phyloP scores from a whole-genome alignment of 2,113 vertebrate genomes.

The Embiotoca jacksoni region DNA sequence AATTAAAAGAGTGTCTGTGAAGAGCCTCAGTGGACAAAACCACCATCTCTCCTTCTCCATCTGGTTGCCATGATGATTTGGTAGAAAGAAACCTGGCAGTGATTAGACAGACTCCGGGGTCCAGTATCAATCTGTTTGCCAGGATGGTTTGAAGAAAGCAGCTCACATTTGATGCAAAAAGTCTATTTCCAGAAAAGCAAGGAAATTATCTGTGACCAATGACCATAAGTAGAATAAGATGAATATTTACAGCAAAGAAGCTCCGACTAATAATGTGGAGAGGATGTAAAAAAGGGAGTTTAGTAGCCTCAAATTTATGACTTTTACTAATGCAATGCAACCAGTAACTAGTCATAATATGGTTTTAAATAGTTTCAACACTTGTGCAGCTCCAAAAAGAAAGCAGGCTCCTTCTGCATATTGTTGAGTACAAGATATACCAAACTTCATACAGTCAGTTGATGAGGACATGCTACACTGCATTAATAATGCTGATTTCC shows the following conservation, averaged over 20 bases:
- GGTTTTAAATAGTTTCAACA: too few relatives aligned
- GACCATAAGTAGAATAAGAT: neutral
- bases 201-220: neutral
- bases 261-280: neutral
- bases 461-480: slow-evolving; percentile 5
- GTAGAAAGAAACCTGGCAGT: too few relatives aligned
- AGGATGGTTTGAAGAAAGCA: neutral
- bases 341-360: neutral
- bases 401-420: too few relatives aligned
- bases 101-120: neutral
- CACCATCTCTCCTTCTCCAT: neutral
- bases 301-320: neutral
- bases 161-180: neutral
- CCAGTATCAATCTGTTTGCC: neutral
- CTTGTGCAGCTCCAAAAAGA: too few relatives aligned
- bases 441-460: neutral
- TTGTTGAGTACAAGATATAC: neutral
- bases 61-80: too few relatives aligned
- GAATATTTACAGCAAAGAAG: neutral
- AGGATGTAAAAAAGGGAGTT: neutral
- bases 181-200: neutral
- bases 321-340: neutral
- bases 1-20: neutral
- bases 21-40: too few relatives aligned
- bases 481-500: too few relatives aligned